Percentiles rank a stretch among this genome's conserved stretches.
Conservation (phyloP, 2,113 vertebrate species). For the Rattus rattus region DNA sequence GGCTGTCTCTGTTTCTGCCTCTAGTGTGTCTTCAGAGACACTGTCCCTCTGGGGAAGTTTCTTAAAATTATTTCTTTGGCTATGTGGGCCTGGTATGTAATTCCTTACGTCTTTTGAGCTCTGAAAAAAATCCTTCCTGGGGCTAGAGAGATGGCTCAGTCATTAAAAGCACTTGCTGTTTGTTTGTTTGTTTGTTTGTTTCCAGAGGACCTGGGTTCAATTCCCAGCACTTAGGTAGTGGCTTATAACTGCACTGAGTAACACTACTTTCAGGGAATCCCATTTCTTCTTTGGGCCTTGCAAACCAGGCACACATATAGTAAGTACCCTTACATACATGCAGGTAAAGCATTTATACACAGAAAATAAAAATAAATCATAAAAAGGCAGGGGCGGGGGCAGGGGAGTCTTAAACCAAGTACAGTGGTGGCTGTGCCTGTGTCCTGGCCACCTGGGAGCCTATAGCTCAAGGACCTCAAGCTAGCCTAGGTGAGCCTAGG, state of each 20-base stretch:
- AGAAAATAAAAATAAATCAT: background rate
- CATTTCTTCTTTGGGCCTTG: background rate
- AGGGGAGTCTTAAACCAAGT: background rate
- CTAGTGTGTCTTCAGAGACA: background rate
- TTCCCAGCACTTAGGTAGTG: background rate
- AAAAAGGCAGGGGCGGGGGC: background rate
- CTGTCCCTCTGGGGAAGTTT: background rate
- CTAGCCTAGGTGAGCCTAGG: no score
- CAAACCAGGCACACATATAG: background rate
- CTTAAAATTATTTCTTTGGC: background rate
- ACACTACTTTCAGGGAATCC: background rate
- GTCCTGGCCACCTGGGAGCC: background rate
- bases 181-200: background rate
- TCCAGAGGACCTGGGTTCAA: background rate
- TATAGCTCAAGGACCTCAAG: background rate
- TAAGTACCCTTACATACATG: background rate
- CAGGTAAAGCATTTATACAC: background rate
- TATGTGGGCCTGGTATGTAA: background rate
- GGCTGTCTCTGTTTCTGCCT: background rate
- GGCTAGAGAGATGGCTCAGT: background rate
- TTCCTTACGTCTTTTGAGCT: background rate
- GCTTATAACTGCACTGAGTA: background rate
- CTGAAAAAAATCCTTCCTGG: background rate
- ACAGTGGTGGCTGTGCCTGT: background rate
- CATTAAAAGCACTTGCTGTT: background rate